Conservation (phyloP, 2,797 vertebrate species). For the Lindbergichthys nudifrons region DNA sequence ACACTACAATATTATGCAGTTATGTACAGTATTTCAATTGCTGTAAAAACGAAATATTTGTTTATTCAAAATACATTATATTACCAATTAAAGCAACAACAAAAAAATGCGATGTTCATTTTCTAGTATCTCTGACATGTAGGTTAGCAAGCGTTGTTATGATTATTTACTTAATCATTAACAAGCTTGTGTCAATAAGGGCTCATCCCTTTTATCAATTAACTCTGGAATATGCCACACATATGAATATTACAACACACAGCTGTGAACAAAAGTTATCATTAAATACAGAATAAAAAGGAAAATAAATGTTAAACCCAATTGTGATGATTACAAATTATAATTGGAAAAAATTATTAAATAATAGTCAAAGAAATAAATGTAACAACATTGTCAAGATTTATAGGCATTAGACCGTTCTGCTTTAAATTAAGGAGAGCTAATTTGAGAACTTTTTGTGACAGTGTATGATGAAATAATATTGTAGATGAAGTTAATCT, state of each 20-base stretch:
- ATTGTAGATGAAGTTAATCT: background rate
- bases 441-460: background rate
- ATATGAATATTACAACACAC: background rate
- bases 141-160: background rate
- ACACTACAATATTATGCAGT: background rate
- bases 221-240: background rate
- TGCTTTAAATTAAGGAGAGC: background rate
- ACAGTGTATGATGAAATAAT: background rate
- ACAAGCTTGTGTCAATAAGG: background rate
- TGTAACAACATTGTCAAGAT: background rate
- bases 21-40: background rate
- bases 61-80: background rate
- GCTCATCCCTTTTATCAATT: background rate
- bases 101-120: background rate
- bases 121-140: background rate
- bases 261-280: background rate
- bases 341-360: background rate
- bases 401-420: background rate
- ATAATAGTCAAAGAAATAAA: background rate
- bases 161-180: background rate
- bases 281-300: background rate
- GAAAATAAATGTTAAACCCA: background rate
- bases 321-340: background rate
- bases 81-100: background rate
- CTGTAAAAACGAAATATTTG: background rate